These are phyloP conservation scores for Acrocyrtus sp. DNA, from an alignment of 2,888 invertebrate genomes.

Conservation along the genomic window DNA sequence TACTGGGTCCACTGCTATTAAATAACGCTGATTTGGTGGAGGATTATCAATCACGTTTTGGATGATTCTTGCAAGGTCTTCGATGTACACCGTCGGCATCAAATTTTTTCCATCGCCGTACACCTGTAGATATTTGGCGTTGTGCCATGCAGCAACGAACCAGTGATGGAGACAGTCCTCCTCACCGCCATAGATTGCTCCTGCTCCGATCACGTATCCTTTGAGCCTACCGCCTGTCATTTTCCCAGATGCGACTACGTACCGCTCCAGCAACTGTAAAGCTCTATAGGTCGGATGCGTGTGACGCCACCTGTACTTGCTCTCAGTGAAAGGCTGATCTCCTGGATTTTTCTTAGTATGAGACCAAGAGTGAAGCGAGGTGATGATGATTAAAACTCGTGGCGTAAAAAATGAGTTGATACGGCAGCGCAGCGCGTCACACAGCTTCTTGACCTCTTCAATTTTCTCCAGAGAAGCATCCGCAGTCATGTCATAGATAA, in stretches of 20 bases:
- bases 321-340: constrained; percentile 43
- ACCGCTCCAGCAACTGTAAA: constrained; percentile 59
- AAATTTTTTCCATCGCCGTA: constrained; percentile 72
- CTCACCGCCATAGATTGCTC: constrained; percentile 74
- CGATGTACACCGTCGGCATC: constrained; percentile 74
- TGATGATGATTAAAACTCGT: constrained; percentile 58
- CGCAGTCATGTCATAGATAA: constrained; percentile 61
- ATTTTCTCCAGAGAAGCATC: constrained; percentile 53
- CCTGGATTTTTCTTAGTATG: constrained; percentile 41
- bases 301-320: constrained; percentile 53
- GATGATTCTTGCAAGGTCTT: constrained; percentile 70
- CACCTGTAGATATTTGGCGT: constrained; percentile 72
- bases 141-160: constrained; percentile 76
- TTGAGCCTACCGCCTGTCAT: constrained; percentile 65
- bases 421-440: constrained; percentile 53
- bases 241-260: constrained; percentile 61
- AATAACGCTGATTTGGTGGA: constrained; percentile 71
- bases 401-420: constrained; percentile 44
- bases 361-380: constrained; percentile 61
- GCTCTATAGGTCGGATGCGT: constrained; percentile 58
- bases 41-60: constrained; percentile 66
- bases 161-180: constrained; percentile 73
- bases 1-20: constrained; percentile 74
- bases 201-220: constrained; percentile 71
- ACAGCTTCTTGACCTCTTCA: constrained; percentile 54